A percentile compares a stretch with the other conserved stretches of the same genome.
phyloP scores from a whole-genome alignment of 1,140 invertebrate species.

The Orius laevigatus region DNA sequence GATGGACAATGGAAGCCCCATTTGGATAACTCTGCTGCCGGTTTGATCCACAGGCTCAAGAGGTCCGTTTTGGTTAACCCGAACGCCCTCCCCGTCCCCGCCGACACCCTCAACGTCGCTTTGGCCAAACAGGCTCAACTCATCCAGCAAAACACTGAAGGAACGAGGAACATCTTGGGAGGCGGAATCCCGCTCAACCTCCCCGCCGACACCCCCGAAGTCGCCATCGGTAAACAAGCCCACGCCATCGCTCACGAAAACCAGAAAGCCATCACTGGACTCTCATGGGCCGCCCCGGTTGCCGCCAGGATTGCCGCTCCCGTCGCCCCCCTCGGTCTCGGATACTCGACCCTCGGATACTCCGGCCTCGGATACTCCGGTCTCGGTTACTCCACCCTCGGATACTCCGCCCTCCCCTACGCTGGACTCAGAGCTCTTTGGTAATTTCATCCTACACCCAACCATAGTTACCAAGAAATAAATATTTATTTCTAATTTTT shows the following conservation, averaged over 20 bases:
- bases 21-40: constrained; percentile 2
- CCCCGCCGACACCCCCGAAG: constrained; percentile 34
- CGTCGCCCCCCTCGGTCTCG: constrained; percentile 2
- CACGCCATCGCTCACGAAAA: constrained; percentile 24
- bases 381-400: constrained; percentile 37
- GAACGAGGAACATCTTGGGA: constrained; percentile 14
- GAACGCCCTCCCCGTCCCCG: background rate
- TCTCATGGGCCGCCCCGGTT: constrained; percentile 8
- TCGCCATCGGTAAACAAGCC: constrained; percentile 30
- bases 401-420: constrained; percentile 25
- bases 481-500: too few species aligned
- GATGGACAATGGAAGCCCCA: constrained; percentile 7
- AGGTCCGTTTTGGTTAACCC: background rate
- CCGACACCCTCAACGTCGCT: background rate
- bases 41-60: background rate
- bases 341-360: constrained; percentile 29
- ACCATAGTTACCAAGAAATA: too few species aligned
- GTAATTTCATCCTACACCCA: background rate
- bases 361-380: constrained; percentile 23
- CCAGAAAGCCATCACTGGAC: constrained; percentile 25
- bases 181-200: constrained; percentile 23
- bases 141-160: constrained; percentile 7
- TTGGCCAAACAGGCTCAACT: constrained; percentile 2
- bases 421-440: background rate
- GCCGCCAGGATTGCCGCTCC: constrained; percentile 2